These are phyloP conservation scores for Scomberomorus guttatus DNA, from an alignment of 2,797 vertebrate species.

Conservation along the genomic window DNA sequence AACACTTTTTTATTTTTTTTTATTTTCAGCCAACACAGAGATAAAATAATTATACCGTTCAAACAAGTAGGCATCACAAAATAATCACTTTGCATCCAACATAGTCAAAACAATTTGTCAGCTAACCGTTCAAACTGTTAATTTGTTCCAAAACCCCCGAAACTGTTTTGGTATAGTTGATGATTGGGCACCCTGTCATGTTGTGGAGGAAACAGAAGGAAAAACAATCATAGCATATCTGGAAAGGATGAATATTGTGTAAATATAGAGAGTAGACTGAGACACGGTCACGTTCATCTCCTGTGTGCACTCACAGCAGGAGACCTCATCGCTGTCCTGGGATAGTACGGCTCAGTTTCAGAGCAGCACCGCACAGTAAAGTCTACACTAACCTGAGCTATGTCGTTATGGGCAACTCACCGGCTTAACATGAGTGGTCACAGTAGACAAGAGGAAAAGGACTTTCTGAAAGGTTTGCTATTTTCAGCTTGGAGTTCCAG, in stretches of 20 bases:
- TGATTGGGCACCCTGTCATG: not conserved
- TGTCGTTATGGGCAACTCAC: not conserved
- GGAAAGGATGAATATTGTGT: not conserved
- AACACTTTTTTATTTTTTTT: slow-evolving; percentile 27
- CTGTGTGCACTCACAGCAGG: not conserved
- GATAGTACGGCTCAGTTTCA: not conserved
- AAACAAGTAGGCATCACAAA: not conserved
- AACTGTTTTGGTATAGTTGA: not conserved
- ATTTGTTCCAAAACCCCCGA: not conserved
- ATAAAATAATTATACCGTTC: slow-evolving; percentile 34
- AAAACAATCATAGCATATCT: not conserved
- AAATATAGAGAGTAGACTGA: not conserved
- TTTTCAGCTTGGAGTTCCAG: not conserved
- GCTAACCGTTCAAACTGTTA: not conserved
- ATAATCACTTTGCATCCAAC: not conserved
- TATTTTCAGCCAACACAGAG: slow-evolving; percentile 31
- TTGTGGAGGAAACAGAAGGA: too few relatives aligned
- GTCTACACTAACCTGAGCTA: not conserved
- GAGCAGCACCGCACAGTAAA: not conserved
- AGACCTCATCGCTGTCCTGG: not conserved
- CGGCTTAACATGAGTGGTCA: not conserved
- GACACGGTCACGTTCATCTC: not conserved
- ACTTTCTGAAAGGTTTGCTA: not conserved
- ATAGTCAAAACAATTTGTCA: not conserved
- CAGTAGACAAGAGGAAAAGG: not conserved